Evolutionary conservation across 2,113 vertebrate species (phyloP).

Genomic region (Hipposideros armiger): DNA sequence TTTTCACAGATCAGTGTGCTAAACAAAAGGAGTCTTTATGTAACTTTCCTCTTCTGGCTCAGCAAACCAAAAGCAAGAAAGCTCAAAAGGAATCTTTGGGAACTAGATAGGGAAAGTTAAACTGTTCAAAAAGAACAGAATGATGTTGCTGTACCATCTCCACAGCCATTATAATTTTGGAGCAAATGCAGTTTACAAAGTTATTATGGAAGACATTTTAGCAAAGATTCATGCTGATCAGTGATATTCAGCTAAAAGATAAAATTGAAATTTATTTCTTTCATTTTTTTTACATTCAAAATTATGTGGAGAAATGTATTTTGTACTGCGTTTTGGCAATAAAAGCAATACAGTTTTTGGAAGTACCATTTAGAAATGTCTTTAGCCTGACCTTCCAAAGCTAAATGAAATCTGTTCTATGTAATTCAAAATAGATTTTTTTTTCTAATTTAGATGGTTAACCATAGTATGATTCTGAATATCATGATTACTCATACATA

Average conservation of each 20-base stretch:
- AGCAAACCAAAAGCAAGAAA: conserved; percentile 6
- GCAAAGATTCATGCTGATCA: conserved; percentile 49
- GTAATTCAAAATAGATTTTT: conserved; percentile 40
- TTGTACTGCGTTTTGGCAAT: conserved; percentile 49
- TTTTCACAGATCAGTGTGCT: neutral
- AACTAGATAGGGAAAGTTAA: neutral
- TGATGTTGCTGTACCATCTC: neutral
- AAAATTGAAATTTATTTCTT: conserved; percentile 50
- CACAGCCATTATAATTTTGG: neutral
- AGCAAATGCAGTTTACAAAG: conserved; percentile 51
- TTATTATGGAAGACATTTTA: conserved; percentile 47
- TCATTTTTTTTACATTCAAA: conserved; percentile 23
- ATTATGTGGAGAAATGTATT: conserved; percentile 20
- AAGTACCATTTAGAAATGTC: conserved; percentile 72
- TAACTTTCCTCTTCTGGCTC: neutral
- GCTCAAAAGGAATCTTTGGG: neutral
- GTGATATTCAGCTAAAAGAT: conserved; percentile 53
- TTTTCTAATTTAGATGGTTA: conserved; percentile 59
- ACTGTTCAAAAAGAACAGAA: conserved; percentile 15
- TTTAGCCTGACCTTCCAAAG: conserved; percentile 55
- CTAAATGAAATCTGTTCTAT: conserved; percentile 54
- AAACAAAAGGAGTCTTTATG: neutral
- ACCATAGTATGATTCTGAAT: conserved; percentile 16
- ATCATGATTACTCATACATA: conserved; percentile 35
- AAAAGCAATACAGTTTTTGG: conserved; percentile 39